These are phyloP conservation scores for Hippocampus mohnikei DNA, from an alignment of 2,113 vertebrate species.

Conservation along the genomic window DNA sequence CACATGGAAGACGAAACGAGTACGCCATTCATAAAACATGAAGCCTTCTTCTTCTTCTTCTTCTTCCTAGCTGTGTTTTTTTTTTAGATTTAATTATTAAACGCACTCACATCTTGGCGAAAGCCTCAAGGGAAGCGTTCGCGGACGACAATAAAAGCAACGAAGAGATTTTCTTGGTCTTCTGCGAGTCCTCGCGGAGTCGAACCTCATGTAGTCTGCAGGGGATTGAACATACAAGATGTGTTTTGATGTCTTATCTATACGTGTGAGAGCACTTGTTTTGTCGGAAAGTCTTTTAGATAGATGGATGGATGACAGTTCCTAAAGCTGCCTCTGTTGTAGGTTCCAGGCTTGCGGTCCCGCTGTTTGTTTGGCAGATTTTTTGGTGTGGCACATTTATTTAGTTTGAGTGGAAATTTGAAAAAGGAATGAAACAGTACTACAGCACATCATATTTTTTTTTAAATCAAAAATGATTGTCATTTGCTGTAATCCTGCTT, in stretches of 20 bases:
- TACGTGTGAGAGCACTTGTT: neutral
- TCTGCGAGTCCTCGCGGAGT: neutral
- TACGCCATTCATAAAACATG: constrained; percentile 63
- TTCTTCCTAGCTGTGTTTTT: constrained; percentile 4
- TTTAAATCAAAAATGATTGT: too few relatives aligned
- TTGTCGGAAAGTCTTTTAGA: constrained; percentile 2
- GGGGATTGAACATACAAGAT: constrained; percentile 14
- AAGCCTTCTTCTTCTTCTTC: constrained; percentile 40
- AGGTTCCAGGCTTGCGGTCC: too few relatives aligned
- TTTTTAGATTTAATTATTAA: constrained; percentile 61
- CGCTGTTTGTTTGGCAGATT: too few relatives aligned
- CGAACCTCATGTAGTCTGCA: constrained; percentile 14
- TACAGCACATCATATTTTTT: too few relatives aligned
- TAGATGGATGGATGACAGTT: neutral
- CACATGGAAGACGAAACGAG: constrained; percentile 11
- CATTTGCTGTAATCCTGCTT: too few relatives aligned
- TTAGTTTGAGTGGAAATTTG: too few relatives aligned
- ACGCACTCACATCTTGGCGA: constrained; percentile 29
- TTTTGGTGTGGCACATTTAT: too few relatives aligned
- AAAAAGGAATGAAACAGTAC: too few relatives aligned
- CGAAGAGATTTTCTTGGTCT: neutral
- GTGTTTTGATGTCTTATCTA: neutral
- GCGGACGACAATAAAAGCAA: constrained; percentile 34
- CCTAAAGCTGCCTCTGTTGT: too few relatives aligned
- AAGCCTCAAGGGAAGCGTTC: constrained; percentile 29